Evolutionary conservation across 1,140 invertebrate species (phyloP), one percentile per base, ranked within the genome.

Genomic region (Lasioglossum albipes): DNA sequence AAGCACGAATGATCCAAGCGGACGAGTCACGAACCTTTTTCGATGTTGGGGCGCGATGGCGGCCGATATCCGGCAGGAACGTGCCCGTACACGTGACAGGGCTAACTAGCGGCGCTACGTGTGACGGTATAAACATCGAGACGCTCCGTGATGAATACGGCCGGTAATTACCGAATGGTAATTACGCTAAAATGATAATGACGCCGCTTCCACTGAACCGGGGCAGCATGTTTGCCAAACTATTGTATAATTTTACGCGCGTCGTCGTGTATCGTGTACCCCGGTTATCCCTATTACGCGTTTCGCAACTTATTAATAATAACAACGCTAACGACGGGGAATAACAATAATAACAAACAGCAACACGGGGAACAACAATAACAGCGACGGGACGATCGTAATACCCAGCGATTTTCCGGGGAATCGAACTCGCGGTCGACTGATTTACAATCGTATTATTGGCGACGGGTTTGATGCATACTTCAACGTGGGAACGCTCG

Each of bases 151-250:
- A 87, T 81, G 84, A 86, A 87, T 86, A 83, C 75, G 74, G 42
- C 70, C 61, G 61, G 77, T 87, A 87, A 87, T 87, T 87, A 87
- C 81, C 70, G 73, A 86, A 84, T 76, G 85, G 81, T 86, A 86
- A 87, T 86, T 87, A 86, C 84, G 74, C 77, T 83, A 84, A 84
- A 87, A 87, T 86, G 84, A 87, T 87, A 87, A 87, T 87, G 85
- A 83, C 81, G 71, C 61, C 81, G 76, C 73, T 79, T 70, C 45
- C 78, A 64, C 68, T 57, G 42, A 36, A 82, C 75, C 64, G 62
- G 70, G 64, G 70, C 68, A 36, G 62, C 84, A 62, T 79, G 75
- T 83, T 83, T 73, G 85, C 84, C 84, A 83, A 85, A 79, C 80
- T 79, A 79, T 85, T 85, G 84, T 82, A 77, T 83, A 85, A 86